A percentile compares a stretch with the other conserved stretches of the same genome.
Evolutionary conservation across 2,888 invertebrate genomes (phyloP).

Genomic region (Ditula angustiorana): DNA sequence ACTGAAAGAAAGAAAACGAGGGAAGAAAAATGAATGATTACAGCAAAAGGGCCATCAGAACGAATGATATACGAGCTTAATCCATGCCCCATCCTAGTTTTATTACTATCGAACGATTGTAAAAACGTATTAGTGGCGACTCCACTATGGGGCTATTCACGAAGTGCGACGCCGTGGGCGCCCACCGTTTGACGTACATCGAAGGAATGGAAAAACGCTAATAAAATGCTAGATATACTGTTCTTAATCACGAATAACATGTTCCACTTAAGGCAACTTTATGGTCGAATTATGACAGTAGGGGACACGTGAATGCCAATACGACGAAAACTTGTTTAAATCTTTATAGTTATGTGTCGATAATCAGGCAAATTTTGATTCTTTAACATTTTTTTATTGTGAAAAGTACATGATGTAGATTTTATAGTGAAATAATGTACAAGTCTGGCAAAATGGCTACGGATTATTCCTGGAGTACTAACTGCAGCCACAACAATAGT

Average conservation of each 20-base stretch:
- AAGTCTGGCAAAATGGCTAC: too few species aligned
- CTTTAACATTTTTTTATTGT: too few species aligned
- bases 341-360: too few species aligned
- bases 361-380: too few species aligned
- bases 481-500: too few species aligned
- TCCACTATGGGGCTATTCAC: slow-evolving; percentile 48
- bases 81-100: slow-evolving; percentile 82
- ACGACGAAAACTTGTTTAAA: too few species aligned
- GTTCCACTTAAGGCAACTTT: background rate
- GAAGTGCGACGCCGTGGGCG: slow-evolving; percentile 47
- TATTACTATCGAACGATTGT: slow-evolving; percentile 82
- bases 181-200: slow-evolving; percentile 9
- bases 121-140: slow-evolving; percentile 82
- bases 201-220: background rate
- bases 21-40: slow-evolving; percentile 86
- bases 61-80: slow-evolving; percentile 85
- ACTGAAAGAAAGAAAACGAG: slow-evolving; percentile 80
- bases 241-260: background rate
- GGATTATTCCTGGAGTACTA: too few species aligned
- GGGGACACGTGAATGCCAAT: background rate
- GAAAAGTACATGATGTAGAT: too few species aligned
- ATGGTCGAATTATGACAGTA: background rate
- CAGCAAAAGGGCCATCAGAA: slow-evolving; percentile 84
- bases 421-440: too few species aligned
- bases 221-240: background rate